Evolutionary conservation across 2,113 vertebrate species (phyloP).

Genomic region (Bucco capensis): DNA sequence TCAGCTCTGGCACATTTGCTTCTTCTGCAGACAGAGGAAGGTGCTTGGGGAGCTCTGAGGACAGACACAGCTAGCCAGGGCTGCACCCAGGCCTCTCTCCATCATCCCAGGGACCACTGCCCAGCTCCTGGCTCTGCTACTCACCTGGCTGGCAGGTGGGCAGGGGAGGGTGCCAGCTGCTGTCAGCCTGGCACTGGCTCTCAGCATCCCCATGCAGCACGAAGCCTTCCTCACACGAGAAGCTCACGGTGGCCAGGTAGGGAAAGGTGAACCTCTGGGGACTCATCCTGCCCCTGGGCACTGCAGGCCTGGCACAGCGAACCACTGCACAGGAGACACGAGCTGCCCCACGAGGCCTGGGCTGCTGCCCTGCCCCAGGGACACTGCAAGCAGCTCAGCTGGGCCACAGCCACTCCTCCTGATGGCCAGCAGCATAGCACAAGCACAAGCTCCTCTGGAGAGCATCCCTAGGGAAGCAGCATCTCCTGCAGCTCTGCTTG

Average conservation of each 20-base stretch:
- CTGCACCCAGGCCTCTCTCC: background rate
- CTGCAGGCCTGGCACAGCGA: conserved; percentile 50
- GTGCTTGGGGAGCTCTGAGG: background rate
- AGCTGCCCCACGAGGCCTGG: fast-evolving
- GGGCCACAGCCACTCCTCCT: background rate
- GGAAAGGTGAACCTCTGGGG: background rate
- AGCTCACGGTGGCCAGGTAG: background rate
- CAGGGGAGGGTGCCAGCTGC: conserved; percentile 42
- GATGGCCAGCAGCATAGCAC: too few relatives aligned
- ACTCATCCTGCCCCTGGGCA: background rate
- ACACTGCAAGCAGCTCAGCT: fast-evolving
- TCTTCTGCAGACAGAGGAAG: background rate
- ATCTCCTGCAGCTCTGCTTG: too few relatives aligned
- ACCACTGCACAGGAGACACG: conserved; percentile 21
- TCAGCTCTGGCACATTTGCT: background rate
- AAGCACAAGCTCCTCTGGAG: too few relatives aligned
- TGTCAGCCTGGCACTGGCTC: conserved; percentile 30
- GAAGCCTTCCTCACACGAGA: conserved; percentile 29
- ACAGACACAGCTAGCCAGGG: fast-evolving
- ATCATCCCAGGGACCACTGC: fast-evolving
- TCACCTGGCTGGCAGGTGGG: conserved; percentile 59
- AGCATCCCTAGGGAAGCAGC: too few relatives aligned
- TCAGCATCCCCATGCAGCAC: background rate
- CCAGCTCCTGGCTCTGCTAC: background rate
- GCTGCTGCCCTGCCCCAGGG: background rate